Evolutionary conservation across 2,888 invertebrate genomes (phyloP).

Genomic region (Hybos culiciformis): DNA sequence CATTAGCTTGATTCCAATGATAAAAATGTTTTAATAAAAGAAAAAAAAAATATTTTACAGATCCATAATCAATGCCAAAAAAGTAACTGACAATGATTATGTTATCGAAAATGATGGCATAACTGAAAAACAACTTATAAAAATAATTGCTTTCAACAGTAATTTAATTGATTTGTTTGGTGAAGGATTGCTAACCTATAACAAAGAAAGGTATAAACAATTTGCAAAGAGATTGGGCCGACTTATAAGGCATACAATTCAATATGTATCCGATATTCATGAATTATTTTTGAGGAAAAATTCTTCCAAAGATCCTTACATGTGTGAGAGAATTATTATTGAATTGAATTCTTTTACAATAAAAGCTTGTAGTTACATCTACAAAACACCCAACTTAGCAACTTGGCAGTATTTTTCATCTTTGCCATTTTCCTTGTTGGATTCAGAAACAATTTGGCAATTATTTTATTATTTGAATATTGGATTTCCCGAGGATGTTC

Average conservation of each 20-base stretch:
- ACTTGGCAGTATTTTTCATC: slow-evolving; percentile 73
- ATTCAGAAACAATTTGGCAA: slow-evolving; percentile 47
- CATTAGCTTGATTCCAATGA: too few relatives aligned
- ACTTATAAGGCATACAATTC: slow-evolving; percentile 53
- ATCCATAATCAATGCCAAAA: slow-evolving; percentile 29
- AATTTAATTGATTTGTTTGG: slow-evolving; percentile 48
- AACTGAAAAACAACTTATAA: slow-evolving; percentile 48
- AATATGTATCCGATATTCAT: slow-evolving; percentile 55
- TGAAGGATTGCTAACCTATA: slow-evolving; percentile 51
- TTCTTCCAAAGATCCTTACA: slow-evolving; percentile 34
- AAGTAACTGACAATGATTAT: slow-evolving; percentile 26
- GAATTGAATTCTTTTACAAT: slow-evolving; percentile 63
- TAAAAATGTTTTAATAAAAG: slow-evolving; percentile 10
- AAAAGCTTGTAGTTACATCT: slow-evolving; percentile 52
- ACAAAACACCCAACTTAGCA: slow-evolving; percentile 55
- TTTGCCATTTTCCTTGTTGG: slow-evolving; percentile 50
- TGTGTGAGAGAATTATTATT: slow-evolving; percentile 45
- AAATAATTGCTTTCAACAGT: slow-evolving; percentile 55
- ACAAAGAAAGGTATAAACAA: slow-evolving; percentile 43
- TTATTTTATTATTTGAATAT: slow-evolving; percentile 49
- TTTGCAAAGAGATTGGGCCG: slow-evolving; percentile 55
- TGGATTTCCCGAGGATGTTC: slow-evolving; percentile 36
- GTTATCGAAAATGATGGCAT: slow-evolving; percentile 38
- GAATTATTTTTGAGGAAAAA: slow-evolving; percentile 31
- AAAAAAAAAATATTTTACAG: slow-evolving; percentile 18